Conservation (phyloP, 2,797 vertebrate species). For the Cirrhinus mrigala region DNA sequence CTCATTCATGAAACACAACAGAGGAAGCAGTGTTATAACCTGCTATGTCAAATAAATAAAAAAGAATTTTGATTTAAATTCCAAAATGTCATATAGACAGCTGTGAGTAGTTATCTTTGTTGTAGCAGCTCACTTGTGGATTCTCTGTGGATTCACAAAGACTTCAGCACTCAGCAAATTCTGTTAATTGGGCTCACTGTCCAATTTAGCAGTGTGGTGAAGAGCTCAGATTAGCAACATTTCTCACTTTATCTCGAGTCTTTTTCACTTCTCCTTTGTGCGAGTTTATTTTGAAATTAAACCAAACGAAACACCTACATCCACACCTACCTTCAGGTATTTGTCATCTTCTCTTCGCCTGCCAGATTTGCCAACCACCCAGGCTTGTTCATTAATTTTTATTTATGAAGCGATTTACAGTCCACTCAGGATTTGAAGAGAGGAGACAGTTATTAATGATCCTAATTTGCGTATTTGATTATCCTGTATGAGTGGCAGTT, state of each 20-base stretch:
- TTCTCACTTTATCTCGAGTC: constrained; percentile 12
- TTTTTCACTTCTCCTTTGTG: constrained; percentile 7
- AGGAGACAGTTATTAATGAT: constrained; percentile 44
- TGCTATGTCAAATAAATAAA: not conserved
- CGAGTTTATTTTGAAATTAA: not conserved
- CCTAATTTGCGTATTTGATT: constrained; percentile 66
- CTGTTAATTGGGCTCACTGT: constrained; percentile 45
- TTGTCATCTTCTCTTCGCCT: constrained; percentile 28
- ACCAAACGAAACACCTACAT: not conserved
- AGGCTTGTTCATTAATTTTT: constrained; percentile 24
- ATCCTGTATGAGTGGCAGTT: constrained; percentile 52
- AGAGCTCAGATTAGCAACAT: not conserved
- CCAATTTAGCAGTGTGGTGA: constrained; percentile 19
- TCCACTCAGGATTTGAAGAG: constrained; percentile 38
- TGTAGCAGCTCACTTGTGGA: constrained; percentile 10
- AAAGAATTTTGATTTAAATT: not conserved
- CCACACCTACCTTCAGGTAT: constrained; percentile 52
- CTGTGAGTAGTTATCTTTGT: not conserved
- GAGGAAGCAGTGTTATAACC: not conserved
- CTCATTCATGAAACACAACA: not conserved
- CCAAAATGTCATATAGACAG: not conserved
- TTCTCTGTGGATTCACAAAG: constrained; percentile 2
- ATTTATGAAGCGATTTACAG: constrained; percentile 46
- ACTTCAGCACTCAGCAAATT: constrained; percentile 24
- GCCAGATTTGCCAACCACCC: constrained; percentile 11